Base-by-base conservation (phyloP, 2,888 invertebrate genomes). In the Willowsia nigromaculata region DNA sequence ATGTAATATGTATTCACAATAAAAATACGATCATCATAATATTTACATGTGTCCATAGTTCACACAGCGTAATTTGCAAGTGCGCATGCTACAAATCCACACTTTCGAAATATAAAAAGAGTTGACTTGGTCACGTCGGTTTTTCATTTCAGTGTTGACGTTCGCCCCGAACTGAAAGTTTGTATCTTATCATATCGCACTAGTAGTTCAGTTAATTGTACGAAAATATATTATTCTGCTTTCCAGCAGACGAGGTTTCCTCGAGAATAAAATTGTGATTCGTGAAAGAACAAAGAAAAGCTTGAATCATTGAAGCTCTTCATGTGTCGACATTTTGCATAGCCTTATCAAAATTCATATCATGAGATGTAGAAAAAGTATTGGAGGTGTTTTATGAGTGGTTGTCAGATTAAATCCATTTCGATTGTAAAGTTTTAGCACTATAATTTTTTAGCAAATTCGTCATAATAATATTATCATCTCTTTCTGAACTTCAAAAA, bases 71-170 rank as follows among this genome's bases (percentile, higher is more conserved):
- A 33, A 33, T 9, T 30, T 1, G 18, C n/a, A n/a, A 33, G 30
- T 65, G 62, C 62, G 62, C 62, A 65, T 33, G 62, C 25, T 59
- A 59, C 9, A 59, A 3, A 11, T 25, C 4, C 27, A 2, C 56
- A 59, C 25, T 27, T n/a, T 81, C 53, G 56, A 68, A 88, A 88
- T 88, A 88, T 88, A 88, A 88, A 88, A 88, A 78, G 88, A 65
- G 78, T 88, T 88, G 84, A 13, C 47, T 65, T 84, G 78, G 88
- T 84, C 88, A 88, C 68, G 83, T 78, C 76, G 74, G 30, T 18
- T 83, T 88, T 84, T 84, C 88, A 88, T 88, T 88, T 88, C 53
- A 68, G 65, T 33, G 37, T 84, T 68, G 88, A 88, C 88, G 76
- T 68, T 78, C 88, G 65, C 84, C 37, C 53, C 22, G 74, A 78